phyloP scores from a whole-genome alignment of 2,888 invertebrate genomes.

The Ectobius pallidus region DNA sequence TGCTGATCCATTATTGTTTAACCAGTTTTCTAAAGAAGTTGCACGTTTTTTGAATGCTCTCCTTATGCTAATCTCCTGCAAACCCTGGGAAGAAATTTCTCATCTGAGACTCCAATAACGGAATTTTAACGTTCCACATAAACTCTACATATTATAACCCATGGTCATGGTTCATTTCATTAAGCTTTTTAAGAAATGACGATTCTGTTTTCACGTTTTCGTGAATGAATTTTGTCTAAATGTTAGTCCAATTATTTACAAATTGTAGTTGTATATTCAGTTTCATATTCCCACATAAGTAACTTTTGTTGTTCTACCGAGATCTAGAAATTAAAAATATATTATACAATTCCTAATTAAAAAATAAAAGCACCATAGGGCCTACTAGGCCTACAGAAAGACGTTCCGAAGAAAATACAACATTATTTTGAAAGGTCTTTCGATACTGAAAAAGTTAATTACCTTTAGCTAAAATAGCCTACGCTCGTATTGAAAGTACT shows the following conservation, averaged over 20 bases:
- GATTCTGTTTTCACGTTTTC: neutral
- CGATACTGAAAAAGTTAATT: too few relatives aligned
- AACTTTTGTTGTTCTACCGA: too few relatives aligned
- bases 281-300: too few relatives aligned
- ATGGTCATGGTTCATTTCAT: neutral
- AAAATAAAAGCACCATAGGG: too few relatives aligned
- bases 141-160: neutral
- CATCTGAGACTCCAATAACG: neutral
- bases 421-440: too few relatives aligned
- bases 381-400: too few relatives aligned
- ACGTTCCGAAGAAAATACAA: too few relatives aligned
- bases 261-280: neutral
- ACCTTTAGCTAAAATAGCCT: too few relatives aligned
- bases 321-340: too few relatives aligned
- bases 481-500: too few relatives aligned
- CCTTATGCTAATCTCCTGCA: neutral
- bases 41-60: neutral
- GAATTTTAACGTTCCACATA: slow-evolving; percentile 2
- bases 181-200: neutral
- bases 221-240: neutral
- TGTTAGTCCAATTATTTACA: neutral
- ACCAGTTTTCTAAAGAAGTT: slow-evolving; percentile 13
- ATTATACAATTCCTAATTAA: too few relatives aligned
- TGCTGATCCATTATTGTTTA: slow-evolving; percentile 19
- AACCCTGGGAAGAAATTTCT: slow-evolving; percentile 13